Conservation (phyloP, 2,888 invertebrate species). For the Frankliniella intonsa region DNA sequence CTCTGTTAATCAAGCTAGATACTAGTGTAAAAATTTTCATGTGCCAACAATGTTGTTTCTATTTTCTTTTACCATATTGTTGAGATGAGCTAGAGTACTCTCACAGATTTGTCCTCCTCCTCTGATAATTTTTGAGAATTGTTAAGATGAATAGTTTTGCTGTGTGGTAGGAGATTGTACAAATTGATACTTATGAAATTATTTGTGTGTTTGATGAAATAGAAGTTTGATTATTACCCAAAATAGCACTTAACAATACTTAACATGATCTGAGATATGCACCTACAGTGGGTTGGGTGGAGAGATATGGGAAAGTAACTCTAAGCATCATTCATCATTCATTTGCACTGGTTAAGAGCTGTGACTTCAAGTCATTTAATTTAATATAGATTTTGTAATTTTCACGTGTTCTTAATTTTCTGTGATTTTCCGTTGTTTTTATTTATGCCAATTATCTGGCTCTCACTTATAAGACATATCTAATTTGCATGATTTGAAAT, state of each 20-base stretch:
- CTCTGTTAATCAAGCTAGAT: not conserved
- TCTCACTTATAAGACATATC: conserved; percentile 9
- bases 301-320: not conserved
- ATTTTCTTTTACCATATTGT: not conserved
- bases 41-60: conserved; percentile 5
- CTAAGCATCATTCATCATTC: not conserved
- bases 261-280: too few relatives aligned
- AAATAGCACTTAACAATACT: too few relatives aligned
- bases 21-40: not conserved
- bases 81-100: too few relatives aligned
- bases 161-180: too few relatives aligned
- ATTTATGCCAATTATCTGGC: not conserved
- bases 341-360: conserved; percentile 1
- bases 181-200: too few relatives aligned
- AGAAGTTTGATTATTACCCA: too few relatives aligned
- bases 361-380: not conserved
- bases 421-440: conserved; percentile 16
- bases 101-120: too few relatives aligned
- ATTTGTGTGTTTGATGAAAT: too few relatives aligned
- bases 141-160: too few relatives aligned
- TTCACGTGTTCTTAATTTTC: conserved; percentile 21
- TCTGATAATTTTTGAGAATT: too few relatives aligned
- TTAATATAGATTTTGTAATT: not conserved
- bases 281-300: not conserved
- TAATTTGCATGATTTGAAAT: conserved; percentile 20